A percentile compares a stretch with the other conserved stretches of the same genome.
Evolutionary conservation across 2,113 vertebrate genomes (phyloP).

Genomic region (Notiomystis cincta): DNA sequence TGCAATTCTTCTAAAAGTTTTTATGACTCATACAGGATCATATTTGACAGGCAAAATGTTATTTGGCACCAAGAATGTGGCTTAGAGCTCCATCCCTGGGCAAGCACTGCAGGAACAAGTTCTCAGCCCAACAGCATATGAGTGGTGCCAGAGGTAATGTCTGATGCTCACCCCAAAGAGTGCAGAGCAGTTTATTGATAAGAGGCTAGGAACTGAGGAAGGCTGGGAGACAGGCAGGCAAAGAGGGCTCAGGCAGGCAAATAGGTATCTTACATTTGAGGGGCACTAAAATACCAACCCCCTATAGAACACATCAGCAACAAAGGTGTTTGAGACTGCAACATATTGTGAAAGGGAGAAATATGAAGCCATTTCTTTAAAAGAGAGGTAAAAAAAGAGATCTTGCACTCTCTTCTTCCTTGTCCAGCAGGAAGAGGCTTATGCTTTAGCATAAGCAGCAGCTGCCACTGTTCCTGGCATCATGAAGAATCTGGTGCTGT

Average conservation of each 20-base stretch:
- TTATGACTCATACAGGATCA: not conserved
- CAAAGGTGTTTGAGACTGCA: not conserved
- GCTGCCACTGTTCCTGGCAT: not conserved
- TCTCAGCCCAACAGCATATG: fast-evolving
- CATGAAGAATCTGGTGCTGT: not conserved
- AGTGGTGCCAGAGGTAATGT: not conserved
- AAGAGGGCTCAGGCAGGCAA: not conserved
- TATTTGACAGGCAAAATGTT: not conserved
- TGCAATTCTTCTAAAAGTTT: not conserved
- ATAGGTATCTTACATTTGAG: not conserved
- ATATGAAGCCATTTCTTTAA: not conserved
- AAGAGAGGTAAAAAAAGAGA: not conserved
- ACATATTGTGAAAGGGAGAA: not conserved
- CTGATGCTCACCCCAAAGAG: not conserved
- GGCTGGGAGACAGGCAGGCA: not conserved
- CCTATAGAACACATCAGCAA: not conserved
- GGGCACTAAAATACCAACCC: not conserved
- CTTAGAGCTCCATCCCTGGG: not conserved
- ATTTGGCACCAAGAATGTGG: not conserved
- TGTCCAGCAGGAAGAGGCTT: not conserved
- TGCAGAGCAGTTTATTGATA: not conserved
- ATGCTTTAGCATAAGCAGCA: not conserved
- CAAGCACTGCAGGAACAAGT: not conserved
- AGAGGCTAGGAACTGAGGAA: not conserved
- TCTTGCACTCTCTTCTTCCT: not conserved